phyloP scores from a whole-genome alignment of 2,888 invertebrate species.

The Thecophora atra region DNA sequence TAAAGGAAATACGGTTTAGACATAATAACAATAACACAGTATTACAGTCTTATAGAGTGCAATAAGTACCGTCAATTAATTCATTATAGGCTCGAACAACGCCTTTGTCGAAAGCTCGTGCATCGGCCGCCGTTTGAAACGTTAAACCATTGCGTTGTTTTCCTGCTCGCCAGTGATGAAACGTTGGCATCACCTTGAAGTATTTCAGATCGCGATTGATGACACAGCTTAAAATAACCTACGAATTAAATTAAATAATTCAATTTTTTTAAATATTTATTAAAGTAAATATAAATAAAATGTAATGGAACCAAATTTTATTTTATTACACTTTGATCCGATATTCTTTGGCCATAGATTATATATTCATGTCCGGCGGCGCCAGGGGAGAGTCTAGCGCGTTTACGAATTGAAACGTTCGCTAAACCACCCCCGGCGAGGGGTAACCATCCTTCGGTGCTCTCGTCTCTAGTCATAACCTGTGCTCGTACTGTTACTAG shows the following conservation, averaged over 20 bases:
- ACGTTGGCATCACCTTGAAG: slow-evolving; percentile 97
- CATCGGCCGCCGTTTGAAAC: slow-evolving; percentile 95
- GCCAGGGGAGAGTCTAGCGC: slow-evolving; percentile 70
- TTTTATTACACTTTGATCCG: slow-evolving; percentile 85
- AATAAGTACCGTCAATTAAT: slow-evolving; percentile 83
- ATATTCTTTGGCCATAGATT: slow-evolving; percentile 91
- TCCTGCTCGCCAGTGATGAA: slow-evolving; percentile 97
- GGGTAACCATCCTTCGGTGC: slow-evolving; percentile 95
- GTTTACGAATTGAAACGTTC: slow-evolving; percentile 88
- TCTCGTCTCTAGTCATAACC: slow-evolving; percentile 98
- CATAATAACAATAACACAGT: not conserved
- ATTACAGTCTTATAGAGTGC: not conserved
- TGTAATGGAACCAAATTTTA: not conserved
- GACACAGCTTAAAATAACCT: slow-evolving; percentile 93
- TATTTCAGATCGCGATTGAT: slow-evolving; percentile 96
- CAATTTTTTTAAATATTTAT: not conserved
- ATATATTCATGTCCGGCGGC: slow-evolving; percentile 83
- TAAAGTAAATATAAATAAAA: not conserved
- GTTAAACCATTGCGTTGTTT: slow-evolving; percentile 95
- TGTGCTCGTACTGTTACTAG: slow-evolving; percentile 98
- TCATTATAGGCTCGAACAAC: slow-evolving; percentile 90
- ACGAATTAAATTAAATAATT: slow-evolving; percentile 50
- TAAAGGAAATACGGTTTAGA: not conserved
- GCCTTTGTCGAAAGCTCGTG: slow-evolving; percentile 92
- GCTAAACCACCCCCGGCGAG: slow-evolving; percentile 93